Conservation (phyloP, 1,140 invertebrate genomes). For the Xylocopa sonorina region DNA sequence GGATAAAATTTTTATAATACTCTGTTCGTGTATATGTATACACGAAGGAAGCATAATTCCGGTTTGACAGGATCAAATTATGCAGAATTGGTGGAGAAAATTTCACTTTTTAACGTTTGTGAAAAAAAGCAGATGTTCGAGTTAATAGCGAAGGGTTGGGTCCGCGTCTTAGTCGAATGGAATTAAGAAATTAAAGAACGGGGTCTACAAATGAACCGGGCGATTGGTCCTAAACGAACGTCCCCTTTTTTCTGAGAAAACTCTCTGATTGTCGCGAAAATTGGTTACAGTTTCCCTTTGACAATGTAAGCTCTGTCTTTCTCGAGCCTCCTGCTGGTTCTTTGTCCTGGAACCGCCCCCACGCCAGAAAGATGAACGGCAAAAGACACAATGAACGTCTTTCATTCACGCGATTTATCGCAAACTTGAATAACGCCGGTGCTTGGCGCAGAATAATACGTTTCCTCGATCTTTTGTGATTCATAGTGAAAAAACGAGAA, state of each 20-base stretch:
- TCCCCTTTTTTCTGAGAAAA: background rate
- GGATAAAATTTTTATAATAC: background rate
- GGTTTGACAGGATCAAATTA: background rate
- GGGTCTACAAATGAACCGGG: background rate
- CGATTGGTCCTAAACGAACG: background rate
- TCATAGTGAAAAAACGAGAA: background rate
- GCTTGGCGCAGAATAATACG: background rate
- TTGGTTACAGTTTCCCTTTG: slow-evolving; percentile 16
- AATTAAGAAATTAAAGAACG: background rate
- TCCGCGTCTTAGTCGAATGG: background rate
- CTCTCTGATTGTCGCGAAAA: slow-evolving; percentile 21
- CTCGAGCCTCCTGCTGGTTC: background rate
- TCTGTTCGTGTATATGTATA: too few species aligned
- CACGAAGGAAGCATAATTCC: too few species aligned
- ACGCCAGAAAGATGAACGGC: slow-evolving; percentile 17
- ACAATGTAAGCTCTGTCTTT: slow-evolving; percentile 28
- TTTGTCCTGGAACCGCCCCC: slow-evolving; percentile 17
- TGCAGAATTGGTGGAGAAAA: background rate
- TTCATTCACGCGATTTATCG: slow-evolving; percentile 62
- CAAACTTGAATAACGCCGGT: slow-evolving; percentile 26
- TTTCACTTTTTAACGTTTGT: background rate
- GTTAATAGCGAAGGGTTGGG: background rate
- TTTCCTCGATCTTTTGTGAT: background rate
- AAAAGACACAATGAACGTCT: slow-evolving; percentile 51
- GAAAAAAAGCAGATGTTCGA: background rate